phyloP scores from a whole-genome alignment of 2,888 invertebrate species.

The Thysanoteuthis rhombus region DNA sequence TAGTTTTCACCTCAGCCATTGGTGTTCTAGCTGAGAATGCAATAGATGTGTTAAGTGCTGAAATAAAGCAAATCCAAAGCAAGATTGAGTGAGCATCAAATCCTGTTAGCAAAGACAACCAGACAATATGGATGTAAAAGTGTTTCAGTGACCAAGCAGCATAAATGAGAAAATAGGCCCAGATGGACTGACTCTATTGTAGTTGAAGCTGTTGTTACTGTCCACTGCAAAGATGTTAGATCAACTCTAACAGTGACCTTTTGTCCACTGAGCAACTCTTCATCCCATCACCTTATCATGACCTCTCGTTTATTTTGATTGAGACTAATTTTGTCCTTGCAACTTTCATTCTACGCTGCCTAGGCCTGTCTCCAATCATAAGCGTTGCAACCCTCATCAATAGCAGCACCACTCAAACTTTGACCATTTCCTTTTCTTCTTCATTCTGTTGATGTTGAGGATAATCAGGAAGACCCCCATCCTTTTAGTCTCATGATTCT shows the following conservation, averaged over 20 bases:
- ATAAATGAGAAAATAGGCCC: not conserved
- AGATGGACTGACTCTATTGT: not conserved
- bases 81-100: not conserved
- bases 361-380: not conserved
- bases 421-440: not conserved
- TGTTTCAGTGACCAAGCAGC: not conserved
- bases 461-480: not conserved
- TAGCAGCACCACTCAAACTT: no score
- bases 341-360: not conserved
- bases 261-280: not conserved
- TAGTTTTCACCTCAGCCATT: no score
- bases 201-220: not conserved
- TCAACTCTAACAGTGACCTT: not conserved
- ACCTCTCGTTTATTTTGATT: not conserved
- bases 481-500: not conserved
- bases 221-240: not conserved
- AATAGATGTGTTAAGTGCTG: not conserved
- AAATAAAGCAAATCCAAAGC: not conserved
- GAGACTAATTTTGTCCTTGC: not conserved
- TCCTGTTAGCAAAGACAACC: not conserved
- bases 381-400: no score
- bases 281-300: conserved; percentile 12
- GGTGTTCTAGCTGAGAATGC: no score
- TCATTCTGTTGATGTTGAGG: not conserved
- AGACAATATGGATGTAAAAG: not conserved